Conservation (phyloP, 2,797 vertebrate genomes). For the Myotis findleyi region DNA sequence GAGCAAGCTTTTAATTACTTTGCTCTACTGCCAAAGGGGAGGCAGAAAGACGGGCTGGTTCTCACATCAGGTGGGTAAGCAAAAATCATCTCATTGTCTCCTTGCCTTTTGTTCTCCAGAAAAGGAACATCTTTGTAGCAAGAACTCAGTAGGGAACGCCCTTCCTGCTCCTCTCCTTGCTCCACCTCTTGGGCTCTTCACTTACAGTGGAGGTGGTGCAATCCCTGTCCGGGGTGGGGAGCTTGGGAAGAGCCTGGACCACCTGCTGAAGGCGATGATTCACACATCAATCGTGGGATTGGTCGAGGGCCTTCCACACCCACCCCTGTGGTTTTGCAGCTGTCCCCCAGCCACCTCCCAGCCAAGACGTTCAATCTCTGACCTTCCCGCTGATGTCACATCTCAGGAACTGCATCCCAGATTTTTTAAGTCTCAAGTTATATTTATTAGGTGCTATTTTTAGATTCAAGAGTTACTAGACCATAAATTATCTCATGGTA, state of each 20-base stretch:
- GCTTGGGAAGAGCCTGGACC: neutral
- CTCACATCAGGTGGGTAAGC: neutral
- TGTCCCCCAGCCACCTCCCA: neutral
- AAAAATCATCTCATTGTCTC: neutral
- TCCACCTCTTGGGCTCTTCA: neutral
- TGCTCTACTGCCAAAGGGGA: neutral
- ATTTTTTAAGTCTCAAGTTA: neutral
- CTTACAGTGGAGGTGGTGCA: neutral
- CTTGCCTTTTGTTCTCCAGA: neutral
- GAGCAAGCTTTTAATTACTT: neutral
- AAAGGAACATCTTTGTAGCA: neutral
- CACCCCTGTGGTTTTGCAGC: neutral
- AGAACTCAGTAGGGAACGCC: too few species aligned
- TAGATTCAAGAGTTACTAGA: constrained; percentile 1
- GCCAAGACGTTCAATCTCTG: neutral
- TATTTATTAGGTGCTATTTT: constrained; percentile 8
- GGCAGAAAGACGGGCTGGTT: neutral
- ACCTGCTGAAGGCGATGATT: neutral
- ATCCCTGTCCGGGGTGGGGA: neutral
- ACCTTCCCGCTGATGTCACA: neutral
- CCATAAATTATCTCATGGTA: neutral
- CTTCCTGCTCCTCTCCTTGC: neutral
- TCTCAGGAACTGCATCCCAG: neutral
- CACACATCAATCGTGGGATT: neutral
- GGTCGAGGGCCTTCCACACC: neutral